These are phyloP conservation scores for Xanthostigma xanthostigma DNA, from an alignment of 2,888 invertebrate species.

Conservation along the genomic window DNA sequence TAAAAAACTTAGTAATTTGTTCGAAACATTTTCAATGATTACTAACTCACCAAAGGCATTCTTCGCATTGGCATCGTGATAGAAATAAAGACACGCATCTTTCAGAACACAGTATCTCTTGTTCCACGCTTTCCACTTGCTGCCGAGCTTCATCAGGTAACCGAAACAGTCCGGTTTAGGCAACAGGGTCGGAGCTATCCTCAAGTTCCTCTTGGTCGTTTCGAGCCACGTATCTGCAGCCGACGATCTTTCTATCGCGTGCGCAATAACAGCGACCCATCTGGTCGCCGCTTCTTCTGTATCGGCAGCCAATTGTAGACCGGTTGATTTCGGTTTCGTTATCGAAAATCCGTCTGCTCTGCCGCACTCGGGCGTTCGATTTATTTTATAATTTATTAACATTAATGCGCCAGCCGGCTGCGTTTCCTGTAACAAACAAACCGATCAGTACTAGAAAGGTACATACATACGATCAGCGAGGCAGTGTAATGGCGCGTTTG, in stretches of 20 bases:
- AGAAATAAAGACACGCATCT: slow-evolving; percentile 89
- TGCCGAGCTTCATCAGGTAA: slow-evolving; percentile 75
- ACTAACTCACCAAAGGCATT: slow-evolving; percentile 63
- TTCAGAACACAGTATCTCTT: slow-evolving; percentile 87
- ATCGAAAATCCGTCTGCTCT: slow-evolving; percentile 45
- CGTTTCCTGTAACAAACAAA: slow-evolving; percentile 50
- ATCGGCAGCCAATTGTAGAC: slow-evolving; percentile 68
- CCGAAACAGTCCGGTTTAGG: slow-evolving; percentile 83
- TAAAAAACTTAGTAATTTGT: too few species aligned
- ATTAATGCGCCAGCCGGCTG: slow-evolving; percentile 83
- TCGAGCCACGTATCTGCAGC: slow-evolving; percentile 50
- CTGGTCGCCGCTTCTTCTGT: slow-evolving; percentile 52
- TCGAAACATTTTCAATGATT: too few species aligned
- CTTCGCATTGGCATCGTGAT: slow-evolving; percentile 74
- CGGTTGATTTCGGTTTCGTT: slow-evolving; percentile 51
- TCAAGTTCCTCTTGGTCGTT: slow-evolving; percentile 63
- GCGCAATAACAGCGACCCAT: slow-evolving; percentile 65
- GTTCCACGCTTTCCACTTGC: slow-evolving; percentile 79
- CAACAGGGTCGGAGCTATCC: slow-evolving; percentile 64
- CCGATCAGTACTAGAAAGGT: too few species aligned
- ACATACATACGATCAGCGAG: too few species aligned
- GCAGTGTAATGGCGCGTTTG: too few species aligned
- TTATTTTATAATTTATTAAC: slow-evolving; percentile 66
- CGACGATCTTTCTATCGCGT: slow-evolving; percentile 48
- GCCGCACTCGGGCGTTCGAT: slow-evolving; percentile 44